Conservation (phyloP, 2,113 vertebrate species). For the Melanerpes formicivorus region DNA sequence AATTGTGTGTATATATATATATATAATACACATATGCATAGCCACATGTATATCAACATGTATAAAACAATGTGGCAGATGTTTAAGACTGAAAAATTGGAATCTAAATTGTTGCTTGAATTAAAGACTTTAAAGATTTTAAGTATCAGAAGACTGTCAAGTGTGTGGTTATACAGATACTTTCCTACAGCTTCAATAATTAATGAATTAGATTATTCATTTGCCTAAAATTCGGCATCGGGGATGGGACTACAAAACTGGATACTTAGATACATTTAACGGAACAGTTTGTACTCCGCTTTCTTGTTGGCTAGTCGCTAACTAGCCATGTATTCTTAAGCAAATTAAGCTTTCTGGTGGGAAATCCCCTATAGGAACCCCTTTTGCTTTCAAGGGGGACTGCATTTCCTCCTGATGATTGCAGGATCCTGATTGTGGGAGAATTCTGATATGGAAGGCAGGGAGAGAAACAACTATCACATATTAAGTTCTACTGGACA, state of each 20-base stretch:
- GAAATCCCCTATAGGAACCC: background rate
- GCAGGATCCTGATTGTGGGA: background rate
- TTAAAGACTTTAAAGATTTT: background rate
- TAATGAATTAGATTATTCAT: background rate
- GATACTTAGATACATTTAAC: background rate
- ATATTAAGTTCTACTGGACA: background rate
- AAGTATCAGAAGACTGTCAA: background rate
- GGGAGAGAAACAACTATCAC: background rate
- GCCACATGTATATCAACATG: background rate
- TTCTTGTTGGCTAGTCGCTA: background rate
- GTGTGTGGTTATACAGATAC: background rate
- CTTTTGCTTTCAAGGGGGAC: background rate
- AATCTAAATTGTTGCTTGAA: background rate
- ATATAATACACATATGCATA: background rate
- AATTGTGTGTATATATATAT: background rate
- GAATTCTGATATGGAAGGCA: background rate
- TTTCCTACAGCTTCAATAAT: background rate
- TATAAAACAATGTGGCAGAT: background rate
- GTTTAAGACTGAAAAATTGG: background rate
- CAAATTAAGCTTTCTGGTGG: background rate
- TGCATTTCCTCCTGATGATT: background rate
- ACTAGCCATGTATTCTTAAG: background rate
- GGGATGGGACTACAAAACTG: background rate
- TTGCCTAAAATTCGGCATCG: background rate
- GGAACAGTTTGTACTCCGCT: background rate